Percentiles rank a stretch among this genome's conserved stretches.
Evolutionary conservation across 1,140 invertebrate genomes (phyloP).

Genomic region (Popillia japonica): DNA sequence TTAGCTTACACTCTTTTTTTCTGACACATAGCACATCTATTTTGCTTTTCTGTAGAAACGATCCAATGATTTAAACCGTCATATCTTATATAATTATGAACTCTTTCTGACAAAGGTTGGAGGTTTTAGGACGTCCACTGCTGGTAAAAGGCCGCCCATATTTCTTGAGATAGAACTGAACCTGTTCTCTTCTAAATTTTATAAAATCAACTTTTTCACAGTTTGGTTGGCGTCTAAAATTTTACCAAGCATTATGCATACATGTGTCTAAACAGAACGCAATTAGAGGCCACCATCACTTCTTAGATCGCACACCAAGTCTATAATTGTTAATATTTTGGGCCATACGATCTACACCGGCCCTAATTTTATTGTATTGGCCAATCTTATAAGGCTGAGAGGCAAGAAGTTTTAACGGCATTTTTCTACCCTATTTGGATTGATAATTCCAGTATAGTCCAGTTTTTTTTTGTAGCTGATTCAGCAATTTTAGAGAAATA

Average conservation of each 20-base stretch:
- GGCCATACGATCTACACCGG: slow-evolving; percentile 53
- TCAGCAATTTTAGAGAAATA: slow-evolving; percentile 45
- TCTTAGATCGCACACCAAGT: slow-evolving; percentile 47
- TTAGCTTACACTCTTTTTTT: too few species aligned
- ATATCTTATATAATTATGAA: too few species aligned
- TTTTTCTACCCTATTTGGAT: too few species aligned
- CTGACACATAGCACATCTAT: too few species aligned
- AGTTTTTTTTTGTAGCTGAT: slow-evolving; percentile 34
- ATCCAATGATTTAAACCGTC: too few species aligned
- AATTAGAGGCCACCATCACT: slow-evolving; percentile 53
- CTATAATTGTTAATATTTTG: slow-evolving; percentile 49
- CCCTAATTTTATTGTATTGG: slow-evolving; percentile 57
- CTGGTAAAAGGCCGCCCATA: background rate
- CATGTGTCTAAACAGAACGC: slow-evolving; percentile 51
- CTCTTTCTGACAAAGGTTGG: too few species aligned
- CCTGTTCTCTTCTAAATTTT: slow-evolving; percentile 35
- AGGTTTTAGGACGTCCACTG: too few species aligned
- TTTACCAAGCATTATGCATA: slow-evolving; percentile 44
- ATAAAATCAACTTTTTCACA: slow-evolving; percentile 42
- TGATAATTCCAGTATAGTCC: too few species aligned
- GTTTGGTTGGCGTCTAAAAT: background rate
- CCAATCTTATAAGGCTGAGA: slow-evolving; percentile 48
- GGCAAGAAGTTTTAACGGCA: slow-evolving; percentile 38
- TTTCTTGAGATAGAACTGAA: slow-evolving; percentile 40
- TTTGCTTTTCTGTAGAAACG: too few species aligned